These are phyloP conservation scores for Drosophila nigrodunni DNA, from an alignment of 1,140 invertebrate genomes.

Conservation along the genomic window DNA sequence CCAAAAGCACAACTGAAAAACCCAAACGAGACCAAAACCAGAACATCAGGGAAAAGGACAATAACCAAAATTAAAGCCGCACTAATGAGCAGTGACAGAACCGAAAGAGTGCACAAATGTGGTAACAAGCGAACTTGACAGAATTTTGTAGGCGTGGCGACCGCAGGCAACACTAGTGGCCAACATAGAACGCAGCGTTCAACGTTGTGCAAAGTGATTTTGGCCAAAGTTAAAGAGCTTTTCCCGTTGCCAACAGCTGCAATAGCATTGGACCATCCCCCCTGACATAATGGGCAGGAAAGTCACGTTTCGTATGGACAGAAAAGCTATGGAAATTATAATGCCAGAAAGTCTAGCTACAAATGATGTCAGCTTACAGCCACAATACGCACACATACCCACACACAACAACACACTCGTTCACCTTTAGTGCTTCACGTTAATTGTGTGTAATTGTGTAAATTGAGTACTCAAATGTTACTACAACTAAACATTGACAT, in stretches of 20 bases:
- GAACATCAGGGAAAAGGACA: constrained; percentile 64
- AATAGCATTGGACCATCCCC: constrained; percentile 21
- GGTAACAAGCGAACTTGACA: constrained; percentile 39
- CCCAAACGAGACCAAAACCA: constrained; percentile 28
- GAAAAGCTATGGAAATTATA: constrained; percentile 24
- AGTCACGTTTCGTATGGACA: constrained; percentile 59
- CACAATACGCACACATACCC: not conserved
- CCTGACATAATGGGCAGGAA: constrained; percentile 57
- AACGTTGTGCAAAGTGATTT: constrained; percentile 64
- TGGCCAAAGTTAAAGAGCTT: constrained; percentile 73
- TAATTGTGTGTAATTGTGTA: constrained; percentile 40
- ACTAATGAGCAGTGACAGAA: constrained; percentile 79
- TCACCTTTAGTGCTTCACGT: not conserved
- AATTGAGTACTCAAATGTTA: constrained; percentile 25
- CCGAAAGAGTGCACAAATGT: constrained; percentile 66
- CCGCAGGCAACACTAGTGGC: constrained; percentile 11
- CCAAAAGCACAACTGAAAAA: constrained; percentile 7
- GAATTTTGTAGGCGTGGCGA: constrained; percentile 31
- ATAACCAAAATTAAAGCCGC: constrained; percentile 79
- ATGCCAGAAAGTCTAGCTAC: constrained; percentile 24
- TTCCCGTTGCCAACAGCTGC: constrained; percentile 24
- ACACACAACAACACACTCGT: not conserved
- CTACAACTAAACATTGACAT: not conserved
- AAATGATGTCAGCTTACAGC: constrained; percentile 25
- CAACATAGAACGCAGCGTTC: not conserved